A percentile compares a stretch with the other conserved stretches of the same genome.
These are phyloP conservation scores for Hyperoplus lanceolatus DNA, from an alignment of 2,797 vertebrate genomes.

Conservation along the genomic window DNA sequence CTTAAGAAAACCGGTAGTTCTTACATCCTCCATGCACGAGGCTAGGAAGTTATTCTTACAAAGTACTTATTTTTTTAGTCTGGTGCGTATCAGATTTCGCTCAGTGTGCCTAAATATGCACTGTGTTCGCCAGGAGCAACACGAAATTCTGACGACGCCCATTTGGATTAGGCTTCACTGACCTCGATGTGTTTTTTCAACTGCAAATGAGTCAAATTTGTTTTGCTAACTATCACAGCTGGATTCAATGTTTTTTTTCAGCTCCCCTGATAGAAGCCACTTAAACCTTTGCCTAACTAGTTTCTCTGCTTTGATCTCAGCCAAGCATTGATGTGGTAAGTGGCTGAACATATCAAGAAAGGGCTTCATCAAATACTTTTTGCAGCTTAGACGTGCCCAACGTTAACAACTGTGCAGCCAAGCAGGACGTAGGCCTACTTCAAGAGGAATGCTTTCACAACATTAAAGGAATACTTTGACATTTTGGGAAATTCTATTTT, in stretches of 20 bases:
- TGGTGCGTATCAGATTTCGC: constrained; percentile 54
- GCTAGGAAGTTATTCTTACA: constrained; percentile 8
- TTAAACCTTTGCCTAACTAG: constrained; percentile 48
- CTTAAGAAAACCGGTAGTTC: constrained; percentile 25
- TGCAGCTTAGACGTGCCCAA: constrained; percentile 39
- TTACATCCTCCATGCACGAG: constrained; percentile 28
- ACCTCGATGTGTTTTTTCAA: constrained; percentile 62
- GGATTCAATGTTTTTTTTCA: constrained; percentile 57
- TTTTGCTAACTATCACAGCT: constrained; percentile 51
- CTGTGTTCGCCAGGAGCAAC: constrained; percentile 55
- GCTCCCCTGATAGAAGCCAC: constrained; percentile 23
- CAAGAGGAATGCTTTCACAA: constrained; percentile 9
- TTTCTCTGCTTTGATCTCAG: constrained; percentile 60
- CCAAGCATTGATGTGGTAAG: constrained; percentile 63
- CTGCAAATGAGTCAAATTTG: constrained; percentile 56
- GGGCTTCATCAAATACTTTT: constrained; percentile 58
- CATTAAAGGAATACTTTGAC: constrained; percentile 30
- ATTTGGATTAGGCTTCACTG: constrained; percentile 50
- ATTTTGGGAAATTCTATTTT: neutral
- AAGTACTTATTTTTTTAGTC: constrained; percentile 31
- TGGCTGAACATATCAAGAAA: constrained; percentile 62
- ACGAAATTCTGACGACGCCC: constrained; percentile 15
- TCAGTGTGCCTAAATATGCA: constrained; percentile 41
- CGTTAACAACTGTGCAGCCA: constrained; percentile 40
- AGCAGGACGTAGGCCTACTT: constrained; percentile 18